phyloP scores from a whole-genome alignment of 2,888 invertebrate species.

The Lymantria monacha region DNA sequence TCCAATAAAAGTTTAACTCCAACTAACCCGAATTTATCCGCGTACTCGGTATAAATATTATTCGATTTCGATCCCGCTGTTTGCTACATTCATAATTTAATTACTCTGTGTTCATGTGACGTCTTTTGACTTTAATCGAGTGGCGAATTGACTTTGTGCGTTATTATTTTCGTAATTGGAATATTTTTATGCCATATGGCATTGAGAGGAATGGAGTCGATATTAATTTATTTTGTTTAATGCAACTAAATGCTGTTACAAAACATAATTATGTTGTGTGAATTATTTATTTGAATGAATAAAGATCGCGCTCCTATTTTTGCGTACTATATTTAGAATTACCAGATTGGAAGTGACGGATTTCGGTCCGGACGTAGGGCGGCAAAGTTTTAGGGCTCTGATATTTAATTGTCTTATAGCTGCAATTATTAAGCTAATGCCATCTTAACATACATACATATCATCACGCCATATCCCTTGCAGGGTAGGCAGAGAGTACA shows the following conservation, averaged over 20 bases:
- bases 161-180: slow-evolving; percentile 40
- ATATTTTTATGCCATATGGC: slow-evolving; percentile 18
- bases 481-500: no score
- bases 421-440: no score
- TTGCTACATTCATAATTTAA: slow-evolving; percentile 61
- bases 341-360: no score
- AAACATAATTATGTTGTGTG: neutral
- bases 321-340: no score
- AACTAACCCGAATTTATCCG: neutral
- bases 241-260: neutral
- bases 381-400: no score
- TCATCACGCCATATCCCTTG: no score
- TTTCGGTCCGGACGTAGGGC: no score
- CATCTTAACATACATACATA: no score
- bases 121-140: slow-evolving; percentile 64
- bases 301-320: no score
- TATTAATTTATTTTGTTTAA: neutral
- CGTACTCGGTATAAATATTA: slow-evolving; percentile 44
- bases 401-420: no score
- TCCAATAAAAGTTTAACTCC: no score
- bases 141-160: slow-evolving; percentile 59
- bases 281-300: no score
- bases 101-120: slow-evolving; percentile 47
- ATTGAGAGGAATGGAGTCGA: neutral
- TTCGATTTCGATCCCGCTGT: slow-evolving; percentile 49